phyloP scores from a whole-genome alignment of 2,113 vertebrate genomes.

The Orientallactaga bullata region DNA sequence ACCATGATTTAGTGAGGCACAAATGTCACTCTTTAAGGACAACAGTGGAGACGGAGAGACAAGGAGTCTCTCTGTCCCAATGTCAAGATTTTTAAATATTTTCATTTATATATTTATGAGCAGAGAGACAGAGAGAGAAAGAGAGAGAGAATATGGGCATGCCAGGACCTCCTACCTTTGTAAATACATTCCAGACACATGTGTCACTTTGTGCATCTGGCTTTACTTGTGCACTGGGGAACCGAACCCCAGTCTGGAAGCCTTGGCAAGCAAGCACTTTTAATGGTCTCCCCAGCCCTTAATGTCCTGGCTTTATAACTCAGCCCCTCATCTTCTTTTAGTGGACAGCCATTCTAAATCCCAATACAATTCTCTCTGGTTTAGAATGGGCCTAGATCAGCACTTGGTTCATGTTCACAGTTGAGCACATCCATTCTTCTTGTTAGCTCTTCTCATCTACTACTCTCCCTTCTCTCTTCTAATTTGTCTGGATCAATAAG shows the following conservation, averaged over 20 bases:
- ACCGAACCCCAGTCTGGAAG: no score
- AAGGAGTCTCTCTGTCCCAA: neutral
- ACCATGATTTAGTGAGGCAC: neutral
- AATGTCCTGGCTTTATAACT: neutral
- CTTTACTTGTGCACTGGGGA: no score
- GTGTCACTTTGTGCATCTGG: no score
- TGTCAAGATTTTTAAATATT: neutral
- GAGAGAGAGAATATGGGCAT: no score
- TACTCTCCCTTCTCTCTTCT: neutral
- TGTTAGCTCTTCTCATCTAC: neutral
- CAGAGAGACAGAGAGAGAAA: no score
- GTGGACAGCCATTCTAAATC: neutral
- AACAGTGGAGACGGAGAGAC: neutral
- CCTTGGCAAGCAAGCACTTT: no score
- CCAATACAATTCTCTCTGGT: neutral
- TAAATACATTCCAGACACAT: no score
- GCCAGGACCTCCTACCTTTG: no score
- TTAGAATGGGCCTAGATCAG: neutral
- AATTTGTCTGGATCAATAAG: neutral
- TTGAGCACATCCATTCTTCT: neutral
- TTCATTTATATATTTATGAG: no score
- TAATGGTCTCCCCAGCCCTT: no score
- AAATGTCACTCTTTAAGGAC: neutral
- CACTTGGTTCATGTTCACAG: neutral
- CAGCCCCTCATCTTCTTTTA: neutral